phyloP scores from a whole-genome alignment of 2,113 vertebrate species.

The Corythoichthys intestinalis region DNA sequence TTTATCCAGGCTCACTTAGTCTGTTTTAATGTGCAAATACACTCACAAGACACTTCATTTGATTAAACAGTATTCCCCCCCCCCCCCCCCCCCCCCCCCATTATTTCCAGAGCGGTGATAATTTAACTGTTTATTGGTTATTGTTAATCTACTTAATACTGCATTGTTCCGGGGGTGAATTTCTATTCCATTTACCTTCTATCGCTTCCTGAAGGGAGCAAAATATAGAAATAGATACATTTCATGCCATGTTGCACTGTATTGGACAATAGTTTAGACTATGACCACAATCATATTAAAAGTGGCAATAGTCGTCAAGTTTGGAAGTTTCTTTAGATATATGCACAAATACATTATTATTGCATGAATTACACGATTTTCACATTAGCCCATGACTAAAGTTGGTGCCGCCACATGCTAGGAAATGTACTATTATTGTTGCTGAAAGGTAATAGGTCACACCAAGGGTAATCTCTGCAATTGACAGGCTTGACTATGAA shows the following conservation, averaged over 20 bases:
- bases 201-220: not conserved
- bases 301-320: not conserved
- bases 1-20: not conserved
- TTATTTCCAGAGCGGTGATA: no score
- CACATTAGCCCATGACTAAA: not conserved
- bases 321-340: not conserved
- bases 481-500: conserved; percentile 24
- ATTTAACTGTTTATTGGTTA: not conserved
- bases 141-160: not conserved
- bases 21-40: not conserved
- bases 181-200: no score
- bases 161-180: not conserved
- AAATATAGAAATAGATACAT: not conserved
- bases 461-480: conserved; percentile 20
- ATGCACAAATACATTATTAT: not conserved
- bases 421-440: not conserved
- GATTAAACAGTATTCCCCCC: no score
- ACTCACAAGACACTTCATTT: not conserved
- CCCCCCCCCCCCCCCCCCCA: no score
- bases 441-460: conserved; percentile 22
- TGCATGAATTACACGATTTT: no score
- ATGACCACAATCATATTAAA: not conserved
- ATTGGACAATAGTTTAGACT: not conserved
- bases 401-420: not conserved
- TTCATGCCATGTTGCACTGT: not conserved